Evolutionary conservation across 2,888 invertebrate species (phyloP).

Genomic region (Cheilosia urbana): DNA sequence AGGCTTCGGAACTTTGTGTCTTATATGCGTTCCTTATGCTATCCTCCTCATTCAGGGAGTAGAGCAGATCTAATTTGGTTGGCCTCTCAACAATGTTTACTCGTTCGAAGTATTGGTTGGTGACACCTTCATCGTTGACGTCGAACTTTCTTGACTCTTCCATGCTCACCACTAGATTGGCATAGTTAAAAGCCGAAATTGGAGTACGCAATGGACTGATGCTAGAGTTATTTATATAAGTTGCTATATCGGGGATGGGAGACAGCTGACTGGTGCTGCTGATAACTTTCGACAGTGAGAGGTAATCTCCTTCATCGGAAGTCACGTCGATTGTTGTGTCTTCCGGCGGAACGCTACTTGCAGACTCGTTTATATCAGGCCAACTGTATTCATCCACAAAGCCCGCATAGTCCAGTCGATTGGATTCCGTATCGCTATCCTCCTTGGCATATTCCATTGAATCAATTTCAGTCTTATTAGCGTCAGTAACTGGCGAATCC

Average conservation of each 20-base stretch:
- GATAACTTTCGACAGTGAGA: constrained; percentile 71
- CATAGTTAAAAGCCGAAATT: constrained; percentile 77
- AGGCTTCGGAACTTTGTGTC: constrained; percentile 18
- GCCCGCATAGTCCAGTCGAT: constrained; percentile 77
- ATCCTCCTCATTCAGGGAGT: constrained; percentile 80
- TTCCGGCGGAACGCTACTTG: constrained; percentile 60
- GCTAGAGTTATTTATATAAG: constrained; percentile 76
- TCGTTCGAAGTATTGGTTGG: constrained; percentile 83
- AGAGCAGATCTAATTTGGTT: constrained; percentile 80
- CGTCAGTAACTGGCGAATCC: constrained; percentile 78
- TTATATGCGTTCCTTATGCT: constrained; percentile 76
- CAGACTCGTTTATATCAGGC: constrained; percentile 75
- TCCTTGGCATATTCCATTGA: constrained; percentile 76
- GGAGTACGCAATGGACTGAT: constrained; percentile 80
- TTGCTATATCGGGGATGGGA: constrained; percentile 79
- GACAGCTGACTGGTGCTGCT: constrained; percentile 80
- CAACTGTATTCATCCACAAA: constrained; percentile 76
- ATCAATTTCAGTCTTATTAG: constrained; percentile 76
- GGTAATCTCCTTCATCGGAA: constrained; percentile 38
- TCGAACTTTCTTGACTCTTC: constrained; percentile 77
- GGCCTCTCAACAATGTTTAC: constrained; percentile 82
- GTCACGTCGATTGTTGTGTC: constrained; percentile 38
- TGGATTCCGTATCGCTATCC: constrained; percentile 80
- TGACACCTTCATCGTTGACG: constrained; percentile 82
- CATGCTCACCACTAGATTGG: constrained; percentile 75